Evolutionary conservation across 1,140 invertebrate genomes (phyloP).

Genomic region (Bombus waltoni): DNA sequence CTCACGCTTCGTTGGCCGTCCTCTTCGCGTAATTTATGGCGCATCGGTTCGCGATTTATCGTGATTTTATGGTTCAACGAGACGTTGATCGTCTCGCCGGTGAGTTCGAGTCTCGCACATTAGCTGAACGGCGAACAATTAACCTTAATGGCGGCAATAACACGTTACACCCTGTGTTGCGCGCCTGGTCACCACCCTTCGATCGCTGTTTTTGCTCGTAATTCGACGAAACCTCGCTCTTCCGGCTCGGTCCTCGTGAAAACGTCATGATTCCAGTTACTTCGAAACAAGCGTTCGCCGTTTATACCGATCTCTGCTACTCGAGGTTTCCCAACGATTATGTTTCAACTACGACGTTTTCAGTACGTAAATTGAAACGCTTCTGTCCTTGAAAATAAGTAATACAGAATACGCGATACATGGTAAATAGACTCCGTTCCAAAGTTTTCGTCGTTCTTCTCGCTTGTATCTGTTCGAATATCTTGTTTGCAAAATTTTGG

Average conservation of each 20-base stretch:
- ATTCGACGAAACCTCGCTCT: background rate
- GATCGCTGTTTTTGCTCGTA: background rate
- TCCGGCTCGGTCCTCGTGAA: background rate
- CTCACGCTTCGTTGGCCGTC: constrained; percentile 46
- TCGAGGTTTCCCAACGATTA: too few species aligned
- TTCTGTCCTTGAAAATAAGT: too few species aligned
- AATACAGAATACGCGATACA: too few species aligned
- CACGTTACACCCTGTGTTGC: constrained; percentile 34
- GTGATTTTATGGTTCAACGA: constrained; percentile 57
- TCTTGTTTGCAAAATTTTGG: too few species aligned
- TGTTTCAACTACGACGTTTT: too few species aligned
- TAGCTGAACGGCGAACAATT: constrained; percentile 66
- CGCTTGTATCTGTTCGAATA: too few species aligned
- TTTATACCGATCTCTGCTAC: too few species aligned
- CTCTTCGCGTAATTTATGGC: constrained; percentile 63
- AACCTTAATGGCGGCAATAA: constrained; percentile 68
- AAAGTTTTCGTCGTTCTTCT: too few species aligned
- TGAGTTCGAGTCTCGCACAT: constrained; percentile 35
- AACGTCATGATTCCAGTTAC: too few species aligned
- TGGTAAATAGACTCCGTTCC: too few species aligned
- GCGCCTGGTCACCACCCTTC: background rate
- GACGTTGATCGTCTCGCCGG: constrained; percentile 44
- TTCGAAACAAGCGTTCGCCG: too few species aligned
- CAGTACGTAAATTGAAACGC: too few species aligned
- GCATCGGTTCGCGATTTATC: constrained; percentile 56